Percentiles rank a stretch among this genome's conserved stretches.
phyloP scores from a whole-genome alignment of 2,888 invertebrate genomes.

The Ormia ochracea region DNA sequence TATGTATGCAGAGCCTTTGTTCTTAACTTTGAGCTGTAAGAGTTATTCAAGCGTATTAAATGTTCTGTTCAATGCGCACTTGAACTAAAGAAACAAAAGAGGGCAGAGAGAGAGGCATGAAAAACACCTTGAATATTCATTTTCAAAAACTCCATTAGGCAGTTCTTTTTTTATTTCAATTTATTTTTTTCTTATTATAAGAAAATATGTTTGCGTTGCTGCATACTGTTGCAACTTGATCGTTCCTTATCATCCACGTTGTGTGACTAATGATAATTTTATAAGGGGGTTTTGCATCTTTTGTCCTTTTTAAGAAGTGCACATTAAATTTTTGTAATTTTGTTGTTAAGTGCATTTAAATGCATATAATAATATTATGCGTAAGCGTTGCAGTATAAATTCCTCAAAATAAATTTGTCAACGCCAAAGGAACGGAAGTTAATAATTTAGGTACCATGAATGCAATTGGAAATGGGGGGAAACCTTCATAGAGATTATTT shows the following conservation, averaged over 20 bases:
- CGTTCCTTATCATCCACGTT: conserved; percentile 43
- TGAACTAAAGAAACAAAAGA: conserved; percentile 1
- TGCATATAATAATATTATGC: not conserved
- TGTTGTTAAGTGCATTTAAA: not conserved
- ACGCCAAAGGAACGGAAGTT: not conserved
- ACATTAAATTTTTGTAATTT: conserved; percentile 14
- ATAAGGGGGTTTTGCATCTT: conserved; percentile 22
- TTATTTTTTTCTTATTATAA: not conserved
- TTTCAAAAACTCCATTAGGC: conserved; percentile 52
- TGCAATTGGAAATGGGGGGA: not conserved
- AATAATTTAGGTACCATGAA: not conserved
- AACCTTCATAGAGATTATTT: too few species aligned
- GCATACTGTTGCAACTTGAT: conserved; percentile 2
- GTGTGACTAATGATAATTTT: conserved; percentile 60
- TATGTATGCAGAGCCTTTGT: conserved; percentile 14
- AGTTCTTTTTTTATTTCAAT: not conserved
- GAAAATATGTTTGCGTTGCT: conserved; percentile 26
- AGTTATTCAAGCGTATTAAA: conserved; percentile 59
- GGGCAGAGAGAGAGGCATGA: conserved; percentile 15
- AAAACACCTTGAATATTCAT: conserved; percentile 54
- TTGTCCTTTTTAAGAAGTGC: not conserved
- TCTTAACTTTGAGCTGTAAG: conserved; percentile 31
- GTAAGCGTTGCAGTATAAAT: conserved; percentile 16
- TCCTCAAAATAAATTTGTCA: conserved; percentile 16
- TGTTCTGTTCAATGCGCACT: conserved; percentile 41